These are phyloP conservation scores for Pomatostomus ruficeps DNA, from an alignment of 2,113 vertebrate genomes.

Conservation along the genomic window DNA sequence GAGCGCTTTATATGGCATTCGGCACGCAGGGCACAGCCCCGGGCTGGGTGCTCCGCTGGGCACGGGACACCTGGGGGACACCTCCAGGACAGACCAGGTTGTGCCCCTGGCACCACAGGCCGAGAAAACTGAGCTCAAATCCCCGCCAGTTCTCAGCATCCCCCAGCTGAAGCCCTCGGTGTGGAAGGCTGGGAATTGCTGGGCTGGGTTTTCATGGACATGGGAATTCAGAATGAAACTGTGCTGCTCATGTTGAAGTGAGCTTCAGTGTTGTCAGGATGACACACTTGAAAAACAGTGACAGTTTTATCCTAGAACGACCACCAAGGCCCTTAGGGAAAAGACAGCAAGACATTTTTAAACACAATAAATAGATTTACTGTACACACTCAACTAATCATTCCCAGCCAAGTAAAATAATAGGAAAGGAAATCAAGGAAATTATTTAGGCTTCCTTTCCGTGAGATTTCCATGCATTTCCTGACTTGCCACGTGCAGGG, in stretches of 20 bases:
- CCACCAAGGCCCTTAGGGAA: neutral
- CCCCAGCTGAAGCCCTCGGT: neutral
- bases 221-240: neutral
- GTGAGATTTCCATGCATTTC: neutral
- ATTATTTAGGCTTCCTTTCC: neutral
- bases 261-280: neutral
- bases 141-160: fast-evolving
- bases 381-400: neutral
- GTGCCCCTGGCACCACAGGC: fast-evolving
- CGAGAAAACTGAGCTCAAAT: neutral
- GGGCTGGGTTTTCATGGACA: fast-evolving
- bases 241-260: neutral
- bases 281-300: neutral
- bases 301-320: neutral
- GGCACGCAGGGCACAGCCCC: no score
- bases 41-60: neutral
- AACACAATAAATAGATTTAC: neutral
- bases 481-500: neutral
- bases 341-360: neutral
- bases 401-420: neutral
- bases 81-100: no score
- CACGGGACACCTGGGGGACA: neutral
- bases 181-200: neutral
- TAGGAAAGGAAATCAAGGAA: neutral
- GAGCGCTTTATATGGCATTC: slow-evolving; percentile 61